Conservation (phyloP, 2,888 invertebrate species). For the Andrena bucephala region DNA sequence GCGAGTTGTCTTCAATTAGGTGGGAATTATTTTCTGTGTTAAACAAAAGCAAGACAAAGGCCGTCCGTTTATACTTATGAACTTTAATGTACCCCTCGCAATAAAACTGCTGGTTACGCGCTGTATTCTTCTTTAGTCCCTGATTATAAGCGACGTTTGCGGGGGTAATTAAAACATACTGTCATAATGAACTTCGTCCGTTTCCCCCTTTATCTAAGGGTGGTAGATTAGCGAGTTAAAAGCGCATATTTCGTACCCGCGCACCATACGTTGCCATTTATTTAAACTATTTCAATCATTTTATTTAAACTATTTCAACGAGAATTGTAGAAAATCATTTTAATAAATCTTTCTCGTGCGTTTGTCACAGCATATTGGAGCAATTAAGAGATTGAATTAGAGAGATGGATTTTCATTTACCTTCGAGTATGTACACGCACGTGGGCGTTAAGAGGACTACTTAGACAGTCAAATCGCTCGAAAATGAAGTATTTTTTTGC, state of each 20-base stretch:
- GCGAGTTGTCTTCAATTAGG: conserved; percentile 29
- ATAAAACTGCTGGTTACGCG: conserved; percentile 15
- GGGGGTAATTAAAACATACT: conserved; percentile 39
- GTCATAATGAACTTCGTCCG: conserved; percentile 12
- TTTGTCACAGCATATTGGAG: not conserved
- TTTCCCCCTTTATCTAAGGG: conserved; percentile 25
- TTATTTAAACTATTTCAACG: not conserved
- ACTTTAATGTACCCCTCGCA: conserved; percentile 30
- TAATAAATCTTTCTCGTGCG: not conserved
- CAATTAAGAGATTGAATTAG: not conserved
- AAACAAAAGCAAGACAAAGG: conserved; percentile 43
- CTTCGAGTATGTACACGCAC: too few relatives aligned
- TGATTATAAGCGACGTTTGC: conserved; percentile 33
- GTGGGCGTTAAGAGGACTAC: too few relatives aligned
- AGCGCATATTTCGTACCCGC: not conserved
- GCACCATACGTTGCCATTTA: not conserved
- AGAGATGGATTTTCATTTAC: too few relatives aligned
- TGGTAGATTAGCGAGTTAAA: conserved; percentile 20
- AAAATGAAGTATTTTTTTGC: too few relatives aligned
- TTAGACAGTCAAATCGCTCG: too few relatives aligned
- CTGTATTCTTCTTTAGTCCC: conserved; percentile 33
- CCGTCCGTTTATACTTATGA: conserved; percentile 48
- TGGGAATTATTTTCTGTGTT: conserved; percentile 29
- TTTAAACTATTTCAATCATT: not conserved
- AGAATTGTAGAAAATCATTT: not conserved